Percentiles rank a stretch among this genome's conserved stretches.
Conservation (phyloP, 1,140 invertebrate genomes). For the Cydia amplana region DNA sequence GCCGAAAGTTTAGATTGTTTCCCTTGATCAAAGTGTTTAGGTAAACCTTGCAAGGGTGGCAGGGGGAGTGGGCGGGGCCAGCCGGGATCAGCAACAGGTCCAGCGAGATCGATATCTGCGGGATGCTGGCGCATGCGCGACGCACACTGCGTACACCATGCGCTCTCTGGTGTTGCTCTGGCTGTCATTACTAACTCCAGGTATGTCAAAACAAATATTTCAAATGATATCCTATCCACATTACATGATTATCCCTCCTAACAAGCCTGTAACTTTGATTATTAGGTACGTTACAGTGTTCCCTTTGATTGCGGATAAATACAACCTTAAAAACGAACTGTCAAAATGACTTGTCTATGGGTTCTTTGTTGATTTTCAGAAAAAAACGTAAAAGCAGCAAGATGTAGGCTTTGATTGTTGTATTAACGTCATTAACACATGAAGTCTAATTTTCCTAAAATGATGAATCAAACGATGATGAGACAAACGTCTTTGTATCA, state of each 20-base stretch:
- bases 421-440: neutral
- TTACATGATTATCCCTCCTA: neutral
- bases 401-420: neutral
- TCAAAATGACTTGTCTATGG: constrained; percentile 46
- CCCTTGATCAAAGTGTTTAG: constrained; percentile 61
- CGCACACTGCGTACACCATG: constrained; percentile 59
- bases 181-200: constrained; percentile 61
- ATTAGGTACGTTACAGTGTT: too few species aligned
- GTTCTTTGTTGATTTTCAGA: constrained; percentile 33
- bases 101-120: constrained; percentile 58
- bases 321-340: constrained; percentile 34
- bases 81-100: constrained; percentile 68
- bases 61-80: constrained; percentile 52
- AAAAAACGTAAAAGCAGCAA: neutral
- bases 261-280: neutral
- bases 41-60: constrained; percentile 43
- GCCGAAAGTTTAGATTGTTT: constrained; percentile 75
- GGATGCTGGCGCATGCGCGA: constrained; percentile 69
- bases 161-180: constrained; percentile 63
- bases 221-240: neutral
- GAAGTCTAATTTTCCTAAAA: neutral
- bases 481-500: too few species aligned
- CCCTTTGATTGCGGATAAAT: neutral
- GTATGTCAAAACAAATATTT: constrained; percentile 62
- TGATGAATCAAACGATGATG: neutral